These are phyloP conservation scores for Chalcosyrphus nemorum DNA, from an alignment of 2,888 invertebrate genomes.

Conservation along the genomic window DNA sequence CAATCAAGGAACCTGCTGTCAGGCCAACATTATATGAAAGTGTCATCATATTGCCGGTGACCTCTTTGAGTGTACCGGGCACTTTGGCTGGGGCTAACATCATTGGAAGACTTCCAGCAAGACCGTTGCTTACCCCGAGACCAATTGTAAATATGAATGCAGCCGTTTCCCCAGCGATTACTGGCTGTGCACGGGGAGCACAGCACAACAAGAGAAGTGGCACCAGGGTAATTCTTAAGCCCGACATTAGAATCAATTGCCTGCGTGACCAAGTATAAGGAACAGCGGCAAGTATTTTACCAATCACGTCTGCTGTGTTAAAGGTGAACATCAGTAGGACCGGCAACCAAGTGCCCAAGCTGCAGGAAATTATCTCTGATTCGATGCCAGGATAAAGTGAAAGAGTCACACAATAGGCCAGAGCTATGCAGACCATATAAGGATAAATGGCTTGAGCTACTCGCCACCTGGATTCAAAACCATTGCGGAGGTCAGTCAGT, in stretches of 20 bases:
- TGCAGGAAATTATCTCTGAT: conserved; percentile 93
- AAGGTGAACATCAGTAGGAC: conserved; percentile 94
- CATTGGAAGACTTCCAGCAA: conserved; percentile 96
- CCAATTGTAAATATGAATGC: conserved; percentile 86
- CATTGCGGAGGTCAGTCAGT: conserved; percentile 79
- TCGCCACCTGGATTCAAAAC: conserved; percentile 86
- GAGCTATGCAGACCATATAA: conserved; percentile 93
- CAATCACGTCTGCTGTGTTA: conserved; percentile 92
- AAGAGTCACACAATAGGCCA: conserved; percentile 94
- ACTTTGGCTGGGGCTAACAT: conserved; percentile 94
- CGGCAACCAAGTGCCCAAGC: conserved; percentile 94
- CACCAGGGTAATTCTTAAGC: conserved; percentile 88
- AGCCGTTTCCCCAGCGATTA: conserved; percentile 87
- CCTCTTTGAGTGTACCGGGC: conserved; percentile 91
- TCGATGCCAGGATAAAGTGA: conserved; percentile 95
- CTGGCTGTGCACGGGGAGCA: conserved; percentile 89
- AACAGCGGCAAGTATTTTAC: conserved; percentile 88
- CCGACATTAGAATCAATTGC: conserved; percentile 89
- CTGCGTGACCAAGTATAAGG: conserved; percentile 92
- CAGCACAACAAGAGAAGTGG: conserved; percentile 92
- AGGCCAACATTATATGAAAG: conserved; percentile 94
- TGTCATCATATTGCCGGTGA: conserved; percentile 97
- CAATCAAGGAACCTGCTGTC: conserved; percentile 91
- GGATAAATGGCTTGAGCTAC: conserved; percentile 93
- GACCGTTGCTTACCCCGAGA: conserved; percentile 92